Conservation (phyloP, 1,140 invertebrate species). For the Platyura marginata region DNA sequence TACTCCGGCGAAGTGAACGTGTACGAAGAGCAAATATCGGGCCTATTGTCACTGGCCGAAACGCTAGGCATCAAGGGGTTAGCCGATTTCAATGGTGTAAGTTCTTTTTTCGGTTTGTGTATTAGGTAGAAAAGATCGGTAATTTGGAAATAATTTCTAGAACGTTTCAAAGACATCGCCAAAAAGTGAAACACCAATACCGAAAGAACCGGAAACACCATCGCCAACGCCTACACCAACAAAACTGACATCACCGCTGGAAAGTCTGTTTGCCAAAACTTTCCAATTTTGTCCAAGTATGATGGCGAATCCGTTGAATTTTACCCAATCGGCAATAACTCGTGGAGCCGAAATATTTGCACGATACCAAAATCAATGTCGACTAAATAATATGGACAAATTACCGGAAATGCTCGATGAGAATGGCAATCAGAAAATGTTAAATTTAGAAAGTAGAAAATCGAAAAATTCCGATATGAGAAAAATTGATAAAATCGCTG, state of each 20-base stretch:
- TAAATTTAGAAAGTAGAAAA: conserved; percentile 5
- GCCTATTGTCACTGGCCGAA: conserved; percentile 63
- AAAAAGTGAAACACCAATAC: neutral
- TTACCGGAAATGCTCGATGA: neutral
- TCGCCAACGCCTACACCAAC: conserved; percentile 2
- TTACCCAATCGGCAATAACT: conserved; percentile 20
- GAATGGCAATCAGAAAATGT: neutral
- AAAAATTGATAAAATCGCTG: conserved; percentile 19
- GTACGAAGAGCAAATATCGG: conserved; percentile 60
- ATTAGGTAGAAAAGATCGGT: too few relatives aligned
- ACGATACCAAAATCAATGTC: conserved; percentile 22
- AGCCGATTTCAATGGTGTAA: conserved; percentile 58
- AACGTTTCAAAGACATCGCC: neutral
- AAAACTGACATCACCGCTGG: conserved; percentile 16
- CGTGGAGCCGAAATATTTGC: conserved; percentile 19
- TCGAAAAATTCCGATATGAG: conserved; percentile 12
- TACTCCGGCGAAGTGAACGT: conserved; percentile 84
- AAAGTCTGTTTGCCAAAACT: conserved; percentile 21
- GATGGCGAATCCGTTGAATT: conserved; percentile 17
- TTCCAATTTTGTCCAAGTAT: conserved; percentile 19
- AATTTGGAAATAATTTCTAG: too few relatives aligned
- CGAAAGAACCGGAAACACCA: neutral
- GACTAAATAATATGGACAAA: conserved; percentile 6
- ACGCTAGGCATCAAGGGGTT: conserved; percentile 71
- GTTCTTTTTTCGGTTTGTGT: conserved; percentile 8